These are phyloP conservation scores for Nicator chloris DNA, from an alignment of 2,113 vertebrate species.

Conservation along the genomic window DNA sequence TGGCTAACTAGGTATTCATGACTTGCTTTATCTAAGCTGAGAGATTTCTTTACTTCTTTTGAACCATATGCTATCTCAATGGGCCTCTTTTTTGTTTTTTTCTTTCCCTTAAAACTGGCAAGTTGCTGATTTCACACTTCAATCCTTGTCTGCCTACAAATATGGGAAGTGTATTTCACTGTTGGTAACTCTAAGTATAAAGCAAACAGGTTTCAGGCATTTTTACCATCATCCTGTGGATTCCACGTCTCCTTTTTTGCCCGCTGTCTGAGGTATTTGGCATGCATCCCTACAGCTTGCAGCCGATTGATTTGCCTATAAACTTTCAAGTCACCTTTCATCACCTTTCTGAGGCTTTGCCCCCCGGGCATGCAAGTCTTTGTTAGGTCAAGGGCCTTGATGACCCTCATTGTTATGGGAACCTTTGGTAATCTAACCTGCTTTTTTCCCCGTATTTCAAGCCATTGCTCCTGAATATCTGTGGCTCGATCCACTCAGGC, in stretches of 20 bases:
- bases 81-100: background rate
- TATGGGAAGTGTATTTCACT: background rate
- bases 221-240: slow-evolving; percentile 26
- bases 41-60: slow-evolving; percentile 13
- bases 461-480: background rate
- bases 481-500: background rate
- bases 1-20: background rate
- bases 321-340: slow-evolving; percentile 45
- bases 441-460: slow-evolving; percentile 39
- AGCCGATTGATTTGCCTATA: slow-evolving; percentile 18
- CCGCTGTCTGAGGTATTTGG: background rate
- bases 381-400: slow-evolving; percentile 3
- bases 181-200: background rate
- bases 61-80: background rate
- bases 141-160: background rate
- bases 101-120: background rate
- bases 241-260: background rate
- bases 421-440: slow-evolving; percentile 57
- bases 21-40: background rate
- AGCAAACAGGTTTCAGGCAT: slow-evolving; percentile 2
- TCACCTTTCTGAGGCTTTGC: slow-evolving; percentile 8
- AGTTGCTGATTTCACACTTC: slow-evolving; percentile 1
- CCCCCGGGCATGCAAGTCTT: background rate
- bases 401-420: slow-evolving; percentile 46
- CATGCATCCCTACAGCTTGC: background rate